These are phyloP conservation scores for Tenebrio molitor DNA, from an alignment of 1,140 invertebrate species.

Conservation along the genomic window DNA sequence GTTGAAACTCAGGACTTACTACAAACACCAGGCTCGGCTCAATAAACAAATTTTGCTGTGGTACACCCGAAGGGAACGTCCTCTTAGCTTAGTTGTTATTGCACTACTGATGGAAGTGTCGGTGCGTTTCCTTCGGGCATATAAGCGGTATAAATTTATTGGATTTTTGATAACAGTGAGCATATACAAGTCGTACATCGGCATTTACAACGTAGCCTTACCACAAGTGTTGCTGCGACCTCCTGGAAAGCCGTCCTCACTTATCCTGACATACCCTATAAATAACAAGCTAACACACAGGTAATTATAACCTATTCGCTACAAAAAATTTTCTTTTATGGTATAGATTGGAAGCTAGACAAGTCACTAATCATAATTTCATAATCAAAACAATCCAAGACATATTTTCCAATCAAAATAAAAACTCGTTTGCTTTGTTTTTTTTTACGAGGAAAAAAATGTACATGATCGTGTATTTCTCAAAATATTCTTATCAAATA, in stretches of 20 bases:
- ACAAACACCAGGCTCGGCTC: not conserved
- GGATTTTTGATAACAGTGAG: conserved; percentile 22
- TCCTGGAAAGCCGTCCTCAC: conserved; percentile 47
- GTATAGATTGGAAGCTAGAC: conserved; percentile 41
- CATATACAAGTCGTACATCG: conserved; percentile 37
- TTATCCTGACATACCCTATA: conserved; percentile 48
- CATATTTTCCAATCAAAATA: conserved; percentile 37
- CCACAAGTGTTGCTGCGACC: conserved; percentile 45
- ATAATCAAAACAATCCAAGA: conserved; percentile 39
- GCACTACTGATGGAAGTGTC: conserved; percentile 22
- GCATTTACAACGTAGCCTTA: conserved; percentile 46
- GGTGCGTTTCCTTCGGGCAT: conserved; percentile 19
- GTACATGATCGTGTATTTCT: conserved; percentile 36
- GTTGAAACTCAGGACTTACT: conserved; percentile 1
- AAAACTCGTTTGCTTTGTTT: conserved; percentile 18
- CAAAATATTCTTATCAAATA: conserved; percentile 43
- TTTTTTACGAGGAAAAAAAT: not conserved
- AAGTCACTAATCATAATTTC: conserved; percentile 47
- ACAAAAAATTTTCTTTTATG: conserved; percentile 49
- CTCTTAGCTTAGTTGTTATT: conserved; percentile 3
- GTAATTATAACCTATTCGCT: conserved; percentile 48
- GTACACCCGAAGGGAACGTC: conserved; percentile 19
- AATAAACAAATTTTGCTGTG: conserved; percentile 39
- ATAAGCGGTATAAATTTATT: conserved; percentile 6
- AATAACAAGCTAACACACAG: conserved; percentile 53